Evolutionary conservation across 2,113 vertebrate genomes (phyloP).

Genomic region (Eonycteris spelaea): DNA sequence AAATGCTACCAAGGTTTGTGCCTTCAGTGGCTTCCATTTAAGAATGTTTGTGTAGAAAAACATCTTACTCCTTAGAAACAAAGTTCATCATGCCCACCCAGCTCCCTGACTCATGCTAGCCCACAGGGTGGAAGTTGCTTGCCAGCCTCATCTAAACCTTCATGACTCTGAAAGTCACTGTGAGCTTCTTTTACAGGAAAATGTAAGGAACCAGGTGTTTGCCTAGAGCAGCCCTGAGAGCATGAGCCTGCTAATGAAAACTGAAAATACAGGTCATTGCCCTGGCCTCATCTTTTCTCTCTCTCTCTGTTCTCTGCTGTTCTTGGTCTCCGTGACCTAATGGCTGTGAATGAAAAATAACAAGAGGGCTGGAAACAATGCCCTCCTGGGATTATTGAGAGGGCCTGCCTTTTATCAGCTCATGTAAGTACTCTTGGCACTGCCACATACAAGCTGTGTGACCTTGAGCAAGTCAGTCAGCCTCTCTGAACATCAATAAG

Average conservation of each 20-base stretch:
- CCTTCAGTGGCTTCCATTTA: background rate
- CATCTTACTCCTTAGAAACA: background rate
- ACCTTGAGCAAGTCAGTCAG: background rate
- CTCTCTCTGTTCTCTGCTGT: background rate
- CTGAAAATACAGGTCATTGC: slow-evolving; percentile 2
- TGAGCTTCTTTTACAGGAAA: background rate
- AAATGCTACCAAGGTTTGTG: background rate
- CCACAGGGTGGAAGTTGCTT: background rate
- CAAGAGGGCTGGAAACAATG: background rate
- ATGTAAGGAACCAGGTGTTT: slow-evolving; percentile 27
- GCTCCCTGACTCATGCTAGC: background rate
- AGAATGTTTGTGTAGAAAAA: background rate
- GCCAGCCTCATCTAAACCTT: background rate
- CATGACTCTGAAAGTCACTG: background rate
- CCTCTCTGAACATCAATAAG: background rate
- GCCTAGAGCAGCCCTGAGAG: background rate
- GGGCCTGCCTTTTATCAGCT: background rate
- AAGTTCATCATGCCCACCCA: background rate
- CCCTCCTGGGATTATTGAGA: accelerated
- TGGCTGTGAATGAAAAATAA: background rate
- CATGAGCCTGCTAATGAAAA: background rate
- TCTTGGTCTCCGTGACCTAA: background rate
- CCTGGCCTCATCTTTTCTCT: background rate
- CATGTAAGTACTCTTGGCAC: too few species aligned
- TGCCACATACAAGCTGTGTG: background rate